phyloP scores from a whole-genome alignment of 2,888 invertebrate species.

The Cordylochernes scorpioides region DNA sequence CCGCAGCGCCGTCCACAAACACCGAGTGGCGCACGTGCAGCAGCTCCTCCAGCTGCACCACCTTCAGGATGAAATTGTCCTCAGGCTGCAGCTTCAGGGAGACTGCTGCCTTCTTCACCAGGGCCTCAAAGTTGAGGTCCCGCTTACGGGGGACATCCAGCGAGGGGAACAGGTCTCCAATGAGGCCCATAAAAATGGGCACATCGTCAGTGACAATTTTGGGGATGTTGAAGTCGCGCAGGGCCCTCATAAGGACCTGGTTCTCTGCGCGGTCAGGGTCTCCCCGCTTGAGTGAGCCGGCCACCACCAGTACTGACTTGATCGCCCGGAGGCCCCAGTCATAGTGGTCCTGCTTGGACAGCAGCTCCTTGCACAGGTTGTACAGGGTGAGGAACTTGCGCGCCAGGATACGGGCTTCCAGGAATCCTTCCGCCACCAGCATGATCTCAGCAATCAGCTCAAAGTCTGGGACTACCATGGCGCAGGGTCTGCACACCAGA shows the following conservation, averaged over 20 bases:
- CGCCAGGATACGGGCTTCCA: conserved; percentile 71
- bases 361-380: conserved; percentile 67
- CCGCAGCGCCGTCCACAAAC: conserved; percentile 48
- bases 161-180: conserved; percentile 81
- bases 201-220: conserved; percentile 82
- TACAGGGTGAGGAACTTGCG: conserved; percentile 85
- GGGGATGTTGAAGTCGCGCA: conserved; percentile 83
- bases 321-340: conserved; percentile 91
- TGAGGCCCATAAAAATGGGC: conserved; percentile 87
- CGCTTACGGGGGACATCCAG: conserved; percentile 80
- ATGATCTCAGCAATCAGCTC: conserved; percentile 91
- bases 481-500: conserved; percentile 69
- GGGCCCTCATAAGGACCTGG: conserved; percentile 74
- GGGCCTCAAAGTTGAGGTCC: conserved; percentile 74
- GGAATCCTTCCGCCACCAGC: conserved; percentile 90
- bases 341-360: conserved; percentile 71
- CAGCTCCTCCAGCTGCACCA: conserved; percentile 77
- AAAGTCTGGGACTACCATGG: conserved; percentile 94
- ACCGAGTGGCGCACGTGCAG: conserved; percentile 87
- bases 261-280: conserved; percentile 85
- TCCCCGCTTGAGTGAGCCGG: conserved; percentile 77
- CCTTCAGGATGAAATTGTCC: conserved; percentile 83
- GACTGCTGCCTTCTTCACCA: conserved; percentile 71
- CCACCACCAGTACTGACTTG: conserved; percentile 82
- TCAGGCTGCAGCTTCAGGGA: conserved; percentile 74